Conservation (phyloP, 2,888 invertebrate species). For the Spialia ferax region DNA sequence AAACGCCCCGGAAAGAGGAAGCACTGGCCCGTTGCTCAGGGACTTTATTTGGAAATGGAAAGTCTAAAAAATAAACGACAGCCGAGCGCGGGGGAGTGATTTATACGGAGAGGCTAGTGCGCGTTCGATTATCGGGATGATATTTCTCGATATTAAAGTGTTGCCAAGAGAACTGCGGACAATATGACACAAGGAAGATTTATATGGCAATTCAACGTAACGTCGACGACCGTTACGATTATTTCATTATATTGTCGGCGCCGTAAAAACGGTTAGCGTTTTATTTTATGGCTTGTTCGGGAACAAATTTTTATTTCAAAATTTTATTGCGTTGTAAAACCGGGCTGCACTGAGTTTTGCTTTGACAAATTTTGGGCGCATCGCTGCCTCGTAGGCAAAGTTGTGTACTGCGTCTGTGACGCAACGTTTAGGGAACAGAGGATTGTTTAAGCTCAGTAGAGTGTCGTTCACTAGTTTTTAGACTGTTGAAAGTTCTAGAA, state of each 20-base stretch:
- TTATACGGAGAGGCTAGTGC: slow-evolving; percentile 79
- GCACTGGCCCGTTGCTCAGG: slow-evolving; percentile 81
- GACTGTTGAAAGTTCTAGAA: slow-evolving; percentile 45
- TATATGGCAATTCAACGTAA: slow-evolving; percentile 83
- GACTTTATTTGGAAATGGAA: slow-evolving; percentile 87
- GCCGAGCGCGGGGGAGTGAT: slow-evolving; percentile 75
- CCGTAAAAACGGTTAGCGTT: slow-evolving; percentile 84
- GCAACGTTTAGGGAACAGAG: slow-evolving; percentile 23
- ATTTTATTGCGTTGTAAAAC: slow-evolving; percentile 84
- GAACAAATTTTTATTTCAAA: slow-evolving; percentile 81
- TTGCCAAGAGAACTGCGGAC: slow-evolving; percentile 83
- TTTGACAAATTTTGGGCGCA: slow-evolving; percentile 60
- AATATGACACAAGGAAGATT: slow-evolving; percentile 86
- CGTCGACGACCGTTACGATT: slow-evolving; percentile 84
- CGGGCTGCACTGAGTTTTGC: slow-evolving; percentile 63
- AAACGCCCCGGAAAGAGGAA: slow-evolving; percentile 85
- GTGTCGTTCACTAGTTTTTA: slow-evolving; percentile 46
- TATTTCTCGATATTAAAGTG: slow-evolving; percentile 87
- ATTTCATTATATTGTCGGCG: slow-evolving; percentile 86
- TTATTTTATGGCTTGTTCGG: slow-evolving; percentile 82
- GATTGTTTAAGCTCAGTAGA: slow-evolving; percentile 24
- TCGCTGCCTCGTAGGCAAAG: slow-evolving; percentile 48
- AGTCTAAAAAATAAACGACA: slow-evolving; percentile 86
- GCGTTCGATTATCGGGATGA: slow-evolving; percentile 84
- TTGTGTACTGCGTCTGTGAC: slow-evolving; percentile 35